These are phyloP conservation scores for Epicauta chinensis DNA, from an alignment of 1,140 invertebrate species.

Conservation along the genomic window DNA sequence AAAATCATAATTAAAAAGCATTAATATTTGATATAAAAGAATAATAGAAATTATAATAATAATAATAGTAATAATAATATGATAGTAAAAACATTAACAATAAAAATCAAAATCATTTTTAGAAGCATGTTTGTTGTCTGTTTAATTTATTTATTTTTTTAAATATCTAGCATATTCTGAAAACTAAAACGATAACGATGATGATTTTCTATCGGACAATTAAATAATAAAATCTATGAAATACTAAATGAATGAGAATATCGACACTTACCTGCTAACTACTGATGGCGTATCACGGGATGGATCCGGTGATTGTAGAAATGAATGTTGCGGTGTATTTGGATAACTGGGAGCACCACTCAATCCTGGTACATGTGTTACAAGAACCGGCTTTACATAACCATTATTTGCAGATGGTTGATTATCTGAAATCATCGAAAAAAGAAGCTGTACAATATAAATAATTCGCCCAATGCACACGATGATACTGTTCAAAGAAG, in stretches of 20 bases:
- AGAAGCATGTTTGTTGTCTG: background rate
- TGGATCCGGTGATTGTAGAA: constrained; percentile 61
- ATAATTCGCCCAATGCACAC: too few species aligned
- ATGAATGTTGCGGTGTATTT: constrained; percentile 56
- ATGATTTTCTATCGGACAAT: background rate
- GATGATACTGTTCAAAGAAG: too few species aligned
- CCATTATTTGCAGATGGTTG: constrained; percentile 67
- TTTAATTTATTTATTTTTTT: constrained; percentile 14
- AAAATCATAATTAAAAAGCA: too few species aligned
- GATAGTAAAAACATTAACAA: background rate
- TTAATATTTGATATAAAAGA: background rate
- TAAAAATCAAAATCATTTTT: background rate
- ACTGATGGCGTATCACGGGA: constrained; percentile 64
- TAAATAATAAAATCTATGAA: background rate
- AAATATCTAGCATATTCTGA: constrained; percentile 39
- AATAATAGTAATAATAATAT: background rate
- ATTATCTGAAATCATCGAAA: constrained; percentile 56
- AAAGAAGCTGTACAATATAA: too few species aligned
- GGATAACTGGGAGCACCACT: constrained; percentile 52
- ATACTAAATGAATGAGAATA: constrained; percentile 4
- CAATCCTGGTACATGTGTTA: constrained; percentile 76
- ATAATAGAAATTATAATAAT: background rate
- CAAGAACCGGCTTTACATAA: constrained; percentile 79
- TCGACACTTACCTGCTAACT: constrained; percentile 50
- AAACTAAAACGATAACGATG: constrained; percentile 27